A percentile compares a stretch with the other conserved stretches of the same genome.
phyloP scores from a whole-genome alignment of 2,113 vertebrate genomes.

The Azemiops feae region DNA sequence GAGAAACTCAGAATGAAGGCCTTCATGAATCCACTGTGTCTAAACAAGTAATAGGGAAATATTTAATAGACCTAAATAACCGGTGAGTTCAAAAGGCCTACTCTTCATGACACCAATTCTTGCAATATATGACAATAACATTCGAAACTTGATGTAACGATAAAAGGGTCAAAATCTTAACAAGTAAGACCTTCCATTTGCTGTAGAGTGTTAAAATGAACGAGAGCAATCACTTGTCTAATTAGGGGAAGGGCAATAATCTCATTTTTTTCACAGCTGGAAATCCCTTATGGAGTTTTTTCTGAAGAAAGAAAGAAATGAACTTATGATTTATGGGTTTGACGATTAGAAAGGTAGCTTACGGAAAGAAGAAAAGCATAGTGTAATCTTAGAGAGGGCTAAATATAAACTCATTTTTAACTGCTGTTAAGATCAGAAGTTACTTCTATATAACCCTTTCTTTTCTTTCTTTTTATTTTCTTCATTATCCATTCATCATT shows the following conservation, averaged over 20 bases:
- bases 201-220: neutral
- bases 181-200: neutral
- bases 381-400: neutral
- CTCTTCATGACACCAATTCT: neutral
- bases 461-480: neutral
- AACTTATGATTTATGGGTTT: neutral
- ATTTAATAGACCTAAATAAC: neutral
- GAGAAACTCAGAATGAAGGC: neutral
- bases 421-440: neutral
- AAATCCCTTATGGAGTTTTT: neutral
- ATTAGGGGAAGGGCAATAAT: neutral
- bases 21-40: neutral
- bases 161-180: neutral
- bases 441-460: neutral
- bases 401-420: neutral
- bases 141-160: neutral
- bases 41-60: neutral
- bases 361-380: neutral
- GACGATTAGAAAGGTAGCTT: neutral
- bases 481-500: neutral
- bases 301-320: neutral
- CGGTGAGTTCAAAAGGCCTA: neutral
- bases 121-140: neutral
- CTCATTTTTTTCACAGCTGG: neutral
- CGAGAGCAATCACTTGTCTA: neutral